These are phyloP conservation scores for Gnathonemus longibarbis DNA, from an alignment of 2,113 vertebrate species.

Conservation along the genomic window DNA sequence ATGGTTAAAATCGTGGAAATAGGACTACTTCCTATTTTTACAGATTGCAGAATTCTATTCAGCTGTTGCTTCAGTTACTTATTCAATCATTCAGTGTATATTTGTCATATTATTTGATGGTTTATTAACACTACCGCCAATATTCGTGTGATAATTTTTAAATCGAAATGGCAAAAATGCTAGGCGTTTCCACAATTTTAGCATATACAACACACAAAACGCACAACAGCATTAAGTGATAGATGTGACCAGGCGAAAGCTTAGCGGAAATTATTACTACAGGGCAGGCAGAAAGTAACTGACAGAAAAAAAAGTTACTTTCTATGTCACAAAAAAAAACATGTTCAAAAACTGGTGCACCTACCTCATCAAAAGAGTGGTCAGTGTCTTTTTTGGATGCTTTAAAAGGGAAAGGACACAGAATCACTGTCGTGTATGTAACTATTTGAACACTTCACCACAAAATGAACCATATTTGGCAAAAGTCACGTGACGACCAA, in stretches of 20 bases:
- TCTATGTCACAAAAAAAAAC: neutral
- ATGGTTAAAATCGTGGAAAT: too few species aligned
- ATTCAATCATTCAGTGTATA: too few species aligned
- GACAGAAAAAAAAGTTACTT: neutral
- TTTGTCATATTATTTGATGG: too few species aligned
- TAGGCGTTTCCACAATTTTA: too few species aligned
- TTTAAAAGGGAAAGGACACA: constrained; percentile 60
- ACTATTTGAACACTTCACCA: neutral
- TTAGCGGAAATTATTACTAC: neutral
- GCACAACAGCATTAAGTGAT: neutral
- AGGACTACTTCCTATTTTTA: too few species aligned
- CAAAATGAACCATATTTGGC: neutral
- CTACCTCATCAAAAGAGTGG: constrained; percentile 85
- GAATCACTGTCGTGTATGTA: neutral
- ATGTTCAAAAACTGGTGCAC: constrained; percentile 6
- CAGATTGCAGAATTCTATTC: too few species aligned
- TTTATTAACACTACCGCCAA: too few species aligned
- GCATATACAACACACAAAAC: neutral
- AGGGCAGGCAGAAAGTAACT: neutral
- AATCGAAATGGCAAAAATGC: too few species aligned
- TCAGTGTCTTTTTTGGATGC: constrained; percentile 94
- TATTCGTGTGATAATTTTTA: too few species aligned
- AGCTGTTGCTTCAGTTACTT: too few species aligned
- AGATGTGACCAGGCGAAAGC: neutral
- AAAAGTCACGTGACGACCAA: neutral